phyloP scores from a whole-genome alignment of 2,113 vertebrate genomes.

The Abramis brama region DNA sequence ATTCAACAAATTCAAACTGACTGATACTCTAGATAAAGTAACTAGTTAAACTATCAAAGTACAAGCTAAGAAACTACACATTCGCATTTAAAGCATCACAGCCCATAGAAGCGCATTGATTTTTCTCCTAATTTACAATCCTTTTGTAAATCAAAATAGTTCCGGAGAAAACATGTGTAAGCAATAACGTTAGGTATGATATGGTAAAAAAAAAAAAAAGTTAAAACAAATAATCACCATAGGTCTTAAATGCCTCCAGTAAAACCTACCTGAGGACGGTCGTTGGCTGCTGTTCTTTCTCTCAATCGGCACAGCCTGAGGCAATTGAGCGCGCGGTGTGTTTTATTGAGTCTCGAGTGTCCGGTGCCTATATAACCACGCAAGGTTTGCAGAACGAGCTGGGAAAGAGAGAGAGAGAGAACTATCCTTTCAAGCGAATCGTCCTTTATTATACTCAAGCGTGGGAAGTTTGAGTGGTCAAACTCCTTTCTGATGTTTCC shows the following conservation, averaged over 20 bases:
- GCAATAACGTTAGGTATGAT: background rate
- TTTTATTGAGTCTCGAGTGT: background rate
- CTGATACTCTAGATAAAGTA: background rate
- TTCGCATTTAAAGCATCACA: no score
- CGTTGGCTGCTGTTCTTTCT: background rate
- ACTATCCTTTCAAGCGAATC: constrained; percentile 1
- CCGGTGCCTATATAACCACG: constrained; percentile 5
- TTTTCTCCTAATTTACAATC: background rate
- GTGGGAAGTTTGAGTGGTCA: constrained; percentile 16
- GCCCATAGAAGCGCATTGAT: background rate
- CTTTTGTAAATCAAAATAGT: background rate
- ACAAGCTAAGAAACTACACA: background rate
- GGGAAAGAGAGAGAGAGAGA: background rate
- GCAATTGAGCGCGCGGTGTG: background rate
- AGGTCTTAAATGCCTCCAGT: background rate
- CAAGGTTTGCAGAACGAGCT: background rate
- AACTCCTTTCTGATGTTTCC: background rate
- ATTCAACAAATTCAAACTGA: background rate
- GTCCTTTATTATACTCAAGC: constrained; percentile 19
- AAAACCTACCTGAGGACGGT: constrained; percentile 25
- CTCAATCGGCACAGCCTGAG: background rate
- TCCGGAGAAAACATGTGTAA: background rate
- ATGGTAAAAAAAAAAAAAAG: background rate
- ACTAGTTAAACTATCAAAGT: background rate
- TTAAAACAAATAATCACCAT: background rate